These are phyloP conservation scores for Drusus annulatus DNA, from an alignment of 1,140 invertebrate genomes.

Conservation along the genomic window DNA sequence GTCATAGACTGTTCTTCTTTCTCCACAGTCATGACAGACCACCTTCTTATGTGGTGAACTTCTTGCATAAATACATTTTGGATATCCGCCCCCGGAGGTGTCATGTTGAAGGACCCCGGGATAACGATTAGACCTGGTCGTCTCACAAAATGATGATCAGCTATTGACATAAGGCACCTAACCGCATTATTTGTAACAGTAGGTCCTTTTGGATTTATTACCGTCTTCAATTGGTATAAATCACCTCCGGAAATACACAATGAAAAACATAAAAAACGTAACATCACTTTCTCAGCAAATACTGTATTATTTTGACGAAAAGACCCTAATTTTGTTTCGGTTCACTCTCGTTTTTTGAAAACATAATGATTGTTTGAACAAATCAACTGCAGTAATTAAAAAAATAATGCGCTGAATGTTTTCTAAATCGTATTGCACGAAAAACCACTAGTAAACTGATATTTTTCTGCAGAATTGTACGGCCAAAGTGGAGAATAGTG, in stretches of 20 bases:
- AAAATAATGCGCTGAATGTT: too few species aligned
- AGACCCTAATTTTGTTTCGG: too few species aligned
- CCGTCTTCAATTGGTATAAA: conserved; percentile 29
- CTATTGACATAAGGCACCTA: conserved; percentile 62
- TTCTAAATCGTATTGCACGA: too few species aligned
- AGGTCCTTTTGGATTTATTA: conserved; percentile 61
- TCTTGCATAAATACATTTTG: conserved; percentile 61
- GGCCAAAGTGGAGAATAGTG: too few species aligned
- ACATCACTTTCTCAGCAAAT: too few species aligned
- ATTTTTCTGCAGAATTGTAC: too few species aligned
- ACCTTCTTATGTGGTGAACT: conserved; percentile 60
- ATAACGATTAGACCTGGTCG: conserved; percentile 62
- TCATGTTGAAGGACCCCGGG: conserved; percentile 60
- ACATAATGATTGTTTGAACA: neutral
- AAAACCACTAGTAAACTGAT: too few species aligned
- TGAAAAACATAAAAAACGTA: neutral
- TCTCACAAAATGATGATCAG: conserved; percentile 61
- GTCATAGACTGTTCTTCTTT: conserved; percentile 1
- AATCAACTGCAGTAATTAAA: neutral
- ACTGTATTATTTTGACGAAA: too few species aligned
- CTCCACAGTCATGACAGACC: conserved; percentile 57
- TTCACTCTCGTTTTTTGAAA: neutral
- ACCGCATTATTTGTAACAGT: conserved; percentile 62
- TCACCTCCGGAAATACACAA: neutral
- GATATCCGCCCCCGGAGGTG: conserved; percentile 60